phyloP scores from a whole-genome alignment of 2,797 vertebrate species.

The Cossypha polioptera region DNA sequence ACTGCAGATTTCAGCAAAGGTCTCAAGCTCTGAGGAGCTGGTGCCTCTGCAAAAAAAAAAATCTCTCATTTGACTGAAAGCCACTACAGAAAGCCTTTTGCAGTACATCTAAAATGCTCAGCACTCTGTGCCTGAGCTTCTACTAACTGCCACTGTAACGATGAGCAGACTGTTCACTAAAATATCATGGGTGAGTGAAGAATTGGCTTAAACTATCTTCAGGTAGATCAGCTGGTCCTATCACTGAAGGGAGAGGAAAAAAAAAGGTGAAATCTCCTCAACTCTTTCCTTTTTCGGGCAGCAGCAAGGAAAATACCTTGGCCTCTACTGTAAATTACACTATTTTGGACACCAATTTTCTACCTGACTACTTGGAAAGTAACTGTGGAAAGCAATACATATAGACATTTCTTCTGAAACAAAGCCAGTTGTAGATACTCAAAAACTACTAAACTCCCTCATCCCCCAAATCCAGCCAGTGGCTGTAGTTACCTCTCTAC shows the following conservation, averaged over 20 bases:
- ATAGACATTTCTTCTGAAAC: background rate
- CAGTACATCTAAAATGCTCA: background rate
- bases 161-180: background rate
- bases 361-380: background rate
- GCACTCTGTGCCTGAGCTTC: background rate
- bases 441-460: background rate
- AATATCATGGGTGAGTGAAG: background rate
- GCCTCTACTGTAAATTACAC: background rate
- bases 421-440: background rate
- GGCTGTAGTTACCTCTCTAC: background rate
- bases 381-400: background rate
- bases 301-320: background rate
- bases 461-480: background rate
- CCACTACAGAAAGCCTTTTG: background rate
- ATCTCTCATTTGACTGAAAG: background rate
- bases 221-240: background rate
- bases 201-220: background rate
- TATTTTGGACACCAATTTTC: background rate
- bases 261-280: background rate
- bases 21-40: background rate
- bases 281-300: background rate
- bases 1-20: background rate
- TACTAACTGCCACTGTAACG: background rate
- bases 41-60: background rate
- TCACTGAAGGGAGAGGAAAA: background rate